These are phyloP conservation scores for Hermetia illucens DNA, from an alignment of 1,140 invertebrate species.

Conservation along the genomic window DNA sequence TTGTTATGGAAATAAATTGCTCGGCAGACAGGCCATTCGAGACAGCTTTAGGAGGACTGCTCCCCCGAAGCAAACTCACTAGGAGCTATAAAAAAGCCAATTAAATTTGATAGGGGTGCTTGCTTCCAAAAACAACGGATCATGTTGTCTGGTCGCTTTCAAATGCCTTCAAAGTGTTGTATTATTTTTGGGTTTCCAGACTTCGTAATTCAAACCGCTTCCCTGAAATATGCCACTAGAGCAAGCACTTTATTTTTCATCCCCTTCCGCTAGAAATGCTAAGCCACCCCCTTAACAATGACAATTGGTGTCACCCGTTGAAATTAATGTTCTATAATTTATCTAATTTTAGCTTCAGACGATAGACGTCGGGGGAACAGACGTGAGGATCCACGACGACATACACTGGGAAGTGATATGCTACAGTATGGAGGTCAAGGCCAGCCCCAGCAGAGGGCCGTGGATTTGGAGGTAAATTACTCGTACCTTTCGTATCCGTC, in stretches of 20 bases:
- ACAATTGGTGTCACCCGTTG: background rate
- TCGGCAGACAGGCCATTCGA: too few relatives aligned
- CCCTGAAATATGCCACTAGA: background rate
- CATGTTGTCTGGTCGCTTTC: background rate
- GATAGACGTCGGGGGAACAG: slow-evolving; percentile 35
- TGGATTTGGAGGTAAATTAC: slow-evolving; percentile 51
- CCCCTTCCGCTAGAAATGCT: background rate
- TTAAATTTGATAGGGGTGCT: too few relatives aligned
- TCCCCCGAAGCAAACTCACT: too few relatives aligned
- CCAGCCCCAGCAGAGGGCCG: slow-evolving; percentile 40
- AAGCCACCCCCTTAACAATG: background rate
- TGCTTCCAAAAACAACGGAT: too few relatives aligned
- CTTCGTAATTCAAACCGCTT: background rate
- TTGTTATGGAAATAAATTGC: too few relatives aligned
- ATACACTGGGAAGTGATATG: slow-evolving; percentile 51
- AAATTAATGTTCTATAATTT: slow-evolving; percentile 2
- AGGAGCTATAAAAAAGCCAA: too few relatives aligned
- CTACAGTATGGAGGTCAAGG: slow-evolving; percentile 43
- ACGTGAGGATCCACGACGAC: slow-evolving; percentile 50
- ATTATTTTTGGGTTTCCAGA: background rate
- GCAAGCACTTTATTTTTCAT: background rate
- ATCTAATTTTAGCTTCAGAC: slow-evolving; percentile 21
- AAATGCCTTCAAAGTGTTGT: background rate
- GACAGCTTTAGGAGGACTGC: too few relatives aligned
- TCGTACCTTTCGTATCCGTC: background rate